A percentile compares a stretch with the other conserved stretches of the same genome.
Conservation (phyloP, 2,888 invertebrate species). For the Lochmaea crataegi region DNA sequence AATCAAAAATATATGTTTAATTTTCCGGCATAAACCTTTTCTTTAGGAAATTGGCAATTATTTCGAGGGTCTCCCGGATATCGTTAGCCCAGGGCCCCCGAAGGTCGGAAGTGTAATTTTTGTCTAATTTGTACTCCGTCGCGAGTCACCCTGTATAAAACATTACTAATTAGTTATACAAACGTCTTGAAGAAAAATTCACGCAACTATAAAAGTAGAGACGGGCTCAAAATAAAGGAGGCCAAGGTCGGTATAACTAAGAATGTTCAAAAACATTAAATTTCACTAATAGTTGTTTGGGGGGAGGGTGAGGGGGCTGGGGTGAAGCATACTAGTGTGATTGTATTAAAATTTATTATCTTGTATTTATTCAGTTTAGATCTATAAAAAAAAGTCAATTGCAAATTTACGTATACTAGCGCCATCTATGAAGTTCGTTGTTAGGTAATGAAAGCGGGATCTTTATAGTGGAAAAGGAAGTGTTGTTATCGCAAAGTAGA, state of each 20-base stretch:
- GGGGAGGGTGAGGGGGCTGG: no score
- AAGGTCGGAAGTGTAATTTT: no score
- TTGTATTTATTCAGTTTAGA: no score
- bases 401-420: not conserved
- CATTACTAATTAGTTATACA: not conserved
- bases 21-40: no score
- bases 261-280: not conserved
- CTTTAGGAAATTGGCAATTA: no score
- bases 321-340: no score
- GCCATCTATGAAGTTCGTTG: not conserved
- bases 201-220: slow-evolving; percentile 2
- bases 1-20: no score
- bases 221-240: not conserved
- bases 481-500: slow-evolving; percentile 13
- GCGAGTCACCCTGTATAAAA: not conserved
- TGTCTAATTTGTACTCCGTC: not conserved
- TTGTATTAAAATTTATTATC: no score
- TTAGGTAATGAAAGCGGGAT: not conserved
- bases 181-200: not conserved
- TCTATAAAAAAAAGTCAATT: no score
- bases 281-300: not conserved
- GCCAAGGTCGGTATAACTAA: not conserved
- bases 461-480: not conserved
- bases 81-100: no score
- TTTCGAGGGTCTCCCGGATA: no score